Evolutionary conservation across 2,888 invertebrate genomes (phyloP), one percentile per base, ranked within the genome.

Genomic region (Hirtodrosophila confusa): DNA sequence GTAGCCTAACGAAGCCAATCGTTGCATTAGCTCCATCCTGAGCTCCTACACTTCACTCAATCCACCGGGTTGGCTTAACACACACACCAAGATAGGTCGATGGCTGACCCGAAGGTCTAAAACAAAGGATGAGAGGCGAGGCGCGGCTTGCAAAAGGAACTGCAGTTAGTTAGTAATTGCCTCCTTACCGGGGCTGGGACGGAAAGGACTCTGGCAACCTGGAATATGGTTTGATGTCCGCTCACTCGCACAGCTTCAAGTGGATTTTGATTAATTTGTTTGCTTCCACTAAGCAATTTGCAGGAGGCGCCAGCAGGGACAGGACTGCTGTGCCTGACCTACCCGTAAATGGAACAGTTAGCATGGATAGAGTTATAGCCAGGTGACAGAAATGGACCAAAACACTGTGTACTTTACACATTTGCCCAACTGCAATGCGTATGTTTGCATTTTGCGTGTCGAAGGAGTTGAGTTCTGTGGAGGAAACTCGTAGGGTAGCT

Each of bases 241-340:
- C 61, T 63, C 57, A 53, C 70, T 62, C 64, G 68, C 67, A 69
- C 75, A 66, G 75, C 67, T 80, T 76, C 37, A 50, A 71, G 78
- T 71, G 80, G 80, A 80, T 78, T 80, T 80, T 82, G 80, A 82
- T 84, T 82, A 84, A 84, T 82, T 82, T 86, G 80, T 86, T 86
- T 86, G 80, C 75, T 68, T 72, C 69, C 75, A 71, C 80, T 69
- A 74, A 83, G 86, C 77, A 83, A 82, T 76, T 78, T 76, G 73
- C 73, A 63, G 61, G 39, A 33, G 54, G 37, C 54, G 27, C 48
- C 65, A 57, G 57, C 56, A 64, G 37, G 39, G 37, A 3, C 24
- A 37, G 33, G 4, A 53, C 31, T 6, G 29, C 3, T 35, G 23
- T 9, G 10, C n/a, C 17, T 35, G 31, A 41, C 24, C 8, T 12